phyloP scores from a whole-genome alignment of 2,888 invertebrate species.

The Rotaria magnacalcarata region DNA sequence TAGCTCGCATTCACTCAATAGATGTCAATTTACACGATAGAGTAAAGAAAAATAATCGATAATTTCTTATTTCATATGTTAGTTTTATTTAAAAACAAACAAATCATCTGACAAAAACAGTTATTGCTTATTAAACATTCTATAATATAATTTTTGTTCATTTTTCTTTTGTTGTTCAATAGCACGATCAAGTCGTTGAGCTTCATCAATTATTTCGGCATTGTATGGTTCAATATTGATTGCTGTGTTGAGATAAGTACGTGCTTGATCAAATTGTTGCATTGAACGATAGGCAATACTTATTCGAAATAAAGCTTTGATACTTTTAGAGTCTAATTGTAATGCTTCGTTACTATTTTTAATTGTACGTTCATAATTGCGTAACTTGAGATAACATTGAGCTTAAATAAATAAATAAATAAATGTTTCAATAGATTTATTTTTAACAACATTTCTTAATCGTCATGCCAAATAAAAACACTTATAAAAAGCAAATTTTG shows the following conservation, averaged over 20 bases:
- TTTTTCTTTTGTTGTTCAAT: slow-evolving; percentile 34
- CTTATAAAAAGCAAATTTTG: too few species aligned
- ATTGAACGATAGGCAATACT: slow-evolving; percentile 27
- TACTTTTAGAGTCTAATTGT: neutral
- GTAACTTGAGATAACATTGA: slow-evolving; percentile 34
- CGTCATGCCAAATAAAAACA: too few species aligned
- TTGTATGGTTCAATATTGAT: slow-evolving; percentile 19
- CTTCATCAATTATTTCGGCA: slow-evolving; percentile 1
- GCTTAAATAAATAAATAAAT: neutral
- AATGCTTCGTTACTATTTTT: slow-evolving; percentile 27
- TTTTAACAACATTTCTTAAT: too few species aligned
- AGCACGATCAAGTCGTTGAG: neutral
- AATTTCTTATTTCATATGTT: neutral
- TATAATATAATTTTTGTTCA: slow-evolving; percentile 22
- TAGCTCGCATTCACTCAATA: too few species aligned
- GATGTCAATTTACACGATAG: too few species aligned
- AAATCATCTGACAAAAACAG: neutral
- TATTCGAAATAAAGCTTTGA: slow-evolving; percentile 15
- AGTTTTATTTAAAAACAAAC: neutral
- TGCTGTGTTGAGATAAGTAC: neutral
- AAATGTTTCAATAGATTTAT: too few species aligned
- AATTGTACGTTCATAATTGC: neutral
- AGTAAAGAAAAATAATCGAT: too few species aligned
- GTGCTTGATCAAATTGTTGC: slow-evolving; percentile 36
- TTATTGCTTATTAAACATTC: slow-evolving; percentile 16